phyloP scores from a whole-genome alignment of 64 coral and sea anemone genomes.

The Stichodactyla mertensii region DNA sequence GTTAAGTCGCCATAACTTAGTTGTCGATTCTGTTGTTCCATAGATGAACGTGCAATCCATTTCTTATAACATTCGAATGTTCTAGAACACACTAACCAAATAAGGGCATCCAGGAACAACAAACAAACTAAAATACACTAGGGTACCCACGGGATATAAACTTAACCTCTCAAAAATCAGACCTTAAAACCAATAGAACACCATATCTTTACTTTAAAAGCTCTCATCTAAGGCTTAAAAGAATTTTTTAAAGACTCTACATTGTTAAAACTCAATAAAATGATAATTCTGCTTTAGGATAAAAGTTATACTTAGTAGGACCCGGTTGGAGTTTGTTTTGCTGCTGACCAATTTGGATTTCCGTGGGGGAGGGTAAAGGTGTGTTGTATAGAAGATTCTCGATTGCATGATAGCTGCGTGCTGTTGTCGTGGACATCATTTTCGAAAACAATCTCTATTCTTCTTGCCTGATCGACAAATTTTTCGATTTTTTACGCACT shows the following conservation, averaged over 20 bases:
- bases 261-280: neutral
- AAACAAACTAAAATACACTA: neutral
- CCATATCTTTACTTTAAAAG: neutral
- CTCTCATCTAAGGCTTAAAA: neutral
- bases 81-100: neutral
- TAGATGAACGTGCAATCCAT: slow-evolving; percentile 6
- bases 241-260: neutral
- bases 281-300: neutral
- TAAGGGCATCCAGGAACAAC: neutral
- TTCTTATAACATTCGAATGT: neutral
- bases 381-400: neutral
- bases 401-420: neutral
- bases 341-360: neutral
- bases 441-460: neutral
- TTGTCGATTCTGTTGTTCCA: neutral
- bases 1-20: neutral
- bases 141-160: neutral
- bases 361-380: neutral
- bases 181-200: neutral
- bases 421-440: neutral
- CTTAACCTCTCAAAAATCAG: neutral
- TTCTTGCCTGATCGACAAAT: neutral
- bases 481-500: neutral
- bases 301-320: neutral
- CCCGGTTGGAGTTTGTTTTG: neutral